Evolutionary conservation across 2,888 invertebrate genomes (phyloP), one percentile per base, ranked within the genome.

Genomic region (Callyntrura sp.): DNA sequence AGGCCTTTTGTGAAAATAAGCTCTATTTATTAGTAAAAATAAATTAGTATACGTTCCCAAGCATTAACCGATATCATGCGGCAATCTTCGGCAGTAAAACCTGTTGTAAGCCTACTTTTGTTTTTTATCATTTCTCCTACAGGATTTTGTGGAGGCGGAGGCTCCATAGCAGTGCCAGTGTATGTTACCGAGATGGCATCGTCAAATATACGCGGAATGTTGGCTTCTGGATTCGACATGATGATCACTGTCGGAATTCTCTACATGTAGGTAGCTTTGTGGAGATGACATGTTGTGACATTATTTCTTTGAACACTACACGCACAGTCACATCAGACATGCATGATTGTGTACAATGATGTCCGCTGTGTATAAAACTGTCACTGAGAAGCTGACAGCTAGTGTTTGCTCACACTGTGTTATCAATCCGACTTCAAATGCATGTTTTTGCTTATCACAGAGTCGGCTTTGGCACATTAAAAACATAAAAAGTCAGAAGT

Each of bases 201-300:
- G 93, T 97, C 96, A 93, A 96, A 96, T 45, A 96, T 98, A 93
- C 96, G 98, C 85, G 99, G 98, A 0, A 96, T 96, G 0, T 95
- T 98, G 0, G 98, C 98, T 3, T 97, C 97, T 78, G 98, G 97
- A 94, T 98, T 98, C 94, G 98, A 98, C 94, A 95, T 99, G 48
- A 97, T 97, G 96, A 95, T 98, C 62, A 92, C 92, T 17, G 85
- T 93, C 9, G 93, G 93, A 28, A 92, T 93, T 62, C 90, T 93
- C 0, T 92, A 91, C 83, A 92, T 92, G 91, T 76, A 6, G 83
- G 23, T 76, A 45, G 70, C 25, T 51, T 23, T 25, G 14, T 23
- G n/a, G 51, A 51, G 14, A 76, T 76, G 51, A 14, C 51, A 51
- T 25, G 23, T 4, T n/a, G 51, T 73, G 70, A 43, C 70, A 70